Base-by-base conservation (phyloP, 2,888 invertebrate genomes). In the Scaptomyza polygonia region DNA sequence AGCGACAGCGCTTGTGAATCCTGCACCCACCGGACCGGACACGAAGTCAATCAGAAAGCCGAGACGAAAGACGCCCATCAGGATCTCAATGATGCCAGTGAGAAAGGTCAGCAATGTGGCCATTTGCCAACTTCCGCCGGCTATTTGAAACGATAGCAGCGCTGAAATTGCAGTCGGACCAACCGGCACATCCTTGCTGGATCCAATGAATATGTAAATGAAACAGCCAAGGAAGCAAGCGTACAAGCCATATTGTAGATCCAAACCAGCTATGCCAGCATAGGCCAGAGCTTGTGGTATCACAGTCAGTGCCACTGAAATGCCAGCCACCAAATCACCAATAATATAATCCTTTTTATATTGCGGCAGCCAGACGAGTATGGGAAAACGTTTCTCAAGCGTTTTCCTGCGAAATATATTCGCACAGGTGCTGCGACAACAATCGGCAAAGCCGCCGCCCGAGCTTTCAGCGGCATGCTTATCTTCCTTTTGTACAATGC, bases 121-220 rank as follows among this genome's bases (percentile, higher is more conserved):
- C 59, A 88, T 77, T 89, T 97, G 95, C 91, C 91, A 92, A 12
- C 89, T 89, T 44, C 95, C 95, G 47, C 94, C 93, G 0, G 96
- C 94, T 16, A 95, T 94, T 93, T 96, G 96, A 90, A 94, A 96
- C 3, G 97, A 97, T 76, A 98, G 93, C 65, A 98, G 92, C 0
- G 98, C 97, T 67, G 97, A 95, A 77, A 98, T 97, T 76, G 98
- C 98, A 2, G 97, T 98, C 4, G 98, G 98, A 7, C 98, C 98
- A 82, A 98, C 95, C 1, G 98, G 97, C 74, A 97, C 96, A 91
- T 98, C 97, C 91, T 97, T 97, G 90, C 97, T 97, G 59, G 97
- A 96, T 25, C 98, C 98, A 77, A 98, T 94, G 74, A 98, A 92
- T 79, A 97, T 96, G 93, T 98, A 98, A 74, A 98, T 93, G 91